These are phyloP conservation scores for Matsumyia berberina DNA, from an alignment of 2,888 invertebrate species.

Conservation along the genomic window DNA sequence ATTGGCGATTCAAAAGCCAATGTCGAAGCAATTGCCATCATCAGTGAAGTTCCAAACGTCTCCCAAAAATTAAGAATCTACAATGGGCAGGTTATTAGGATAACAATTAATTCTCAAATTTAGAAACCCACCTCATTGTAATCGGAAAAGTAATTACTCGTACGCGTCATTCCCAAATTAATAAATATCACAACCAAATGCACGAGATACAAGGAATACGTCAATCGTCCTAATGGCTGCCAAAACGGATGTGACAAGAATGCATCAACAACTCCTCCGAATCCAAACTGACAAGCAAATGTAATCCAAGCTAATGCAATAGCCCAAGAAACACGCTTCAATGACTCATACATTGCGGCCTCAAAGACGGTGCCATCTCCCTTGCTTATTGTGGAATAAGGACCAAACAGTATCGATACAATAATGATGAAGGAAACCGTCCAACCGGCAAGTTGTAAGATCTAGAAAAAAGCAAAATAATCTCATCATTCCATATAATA, in stretches of 20 bases:
- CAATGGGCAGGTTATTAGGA: not conserved
- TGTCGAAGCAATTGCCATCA: conserved; percentile 79
- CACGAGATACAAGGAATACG: conserved; percentile 73
- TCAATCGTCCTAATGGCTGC: conserved; percentile 74
- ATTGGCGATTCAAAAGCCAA: conserved; percentile 83
- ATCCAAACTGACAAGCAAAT: conserved; percentile 74
- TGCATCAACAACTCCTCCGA: conserved; percentile 72
- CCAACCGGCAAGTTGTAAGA: conserved; percentile 10
- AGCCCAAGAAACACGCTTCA: conserved; percentile 73
- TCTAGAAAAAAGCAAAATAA: not conserved
- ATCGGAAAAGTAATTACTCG: conserved; percentile 51
- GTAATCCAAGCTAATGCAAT: conserved; percentile 72
- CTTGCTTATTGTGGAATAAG: conserved; percentile 27
- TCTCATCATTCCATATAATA: not conserved
- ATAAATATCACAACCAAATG: conserved; percentile 58
- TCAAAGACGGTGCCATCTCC: conserved; percentile 43
- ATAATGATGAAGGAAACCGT: not conserved
- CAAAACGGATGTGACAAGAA: conserved; percentile 70
- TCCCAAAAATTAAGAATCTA: conserved; percentile 67
- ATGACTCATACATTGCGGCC: conserved; percentile 68
- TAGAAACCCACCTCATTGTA: conserved; percentile 45
- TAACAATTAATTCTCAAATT: not conserved
- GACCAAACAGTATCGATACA: not conserved
- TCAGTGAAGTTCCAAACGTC: conserved; percentile 54
- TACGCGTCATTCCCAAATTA: conserved; percentile 28